phyloP scores from a whole-genome alignment of 2,113 vertebrate genomes.

The Oreochromis tanganicae region DNA sequence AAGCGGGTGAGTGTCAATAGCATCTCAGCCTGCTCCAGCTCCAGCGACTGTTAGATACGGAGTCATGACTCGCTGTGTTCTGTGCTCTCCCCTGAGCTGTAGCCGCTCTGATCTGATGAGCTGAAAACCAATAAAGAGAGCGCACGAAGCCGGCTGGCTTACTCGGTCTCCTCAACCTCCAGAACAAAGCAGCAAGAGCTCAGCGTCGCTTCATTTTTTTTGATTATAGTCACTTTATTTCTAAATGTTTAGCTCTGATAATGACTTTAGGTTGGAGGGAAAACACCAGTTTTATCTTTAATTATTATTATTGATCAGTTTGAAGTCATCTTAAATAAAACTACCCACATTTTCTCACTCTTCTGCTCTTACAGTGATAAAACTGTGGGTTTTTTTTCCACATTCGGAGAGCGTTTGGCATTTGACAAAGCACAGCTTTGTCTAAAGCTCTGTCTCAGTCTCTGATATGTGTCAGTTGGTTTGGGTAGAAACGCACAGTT shows the following conservation, averaged over 20 bases:
- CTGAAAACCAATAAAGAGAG: background rate
- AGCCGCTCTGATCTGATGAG: background rate
- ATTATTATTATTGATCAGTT: background rate
- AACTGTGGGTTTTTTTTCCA: rapidly evolving
- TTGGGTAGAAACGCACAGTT: background rate
- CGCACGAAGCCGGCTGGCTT: background rate
- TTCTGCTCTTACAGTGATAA: background rate
- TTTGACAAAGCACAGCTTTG: background rate
- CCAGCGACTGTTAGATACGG: background rate
- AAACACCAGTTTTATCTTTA: background rate
- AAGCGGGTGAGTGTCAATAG: background rate
- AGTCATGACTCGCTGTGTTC: background rate
- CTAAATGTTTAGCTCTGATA: background rate
- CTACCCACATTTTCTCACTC: background rate
- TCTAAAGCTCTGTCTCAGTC: background rate
- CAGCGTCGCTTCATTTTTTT: background rate
- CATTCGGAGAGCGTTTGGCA: background rate
- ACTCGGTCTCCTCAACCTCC: background rate
- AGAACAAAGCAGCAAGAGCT: background rate
- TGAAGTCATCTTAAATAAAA: background rate
- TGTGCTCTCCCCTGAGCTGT: background rate
- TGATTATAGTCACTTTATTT: background rate
- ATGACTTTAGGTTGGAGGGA: background rate
- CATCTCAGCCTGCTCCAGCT: background rate
- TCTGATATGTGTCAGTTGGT: background rate